Evolutionary conservation across 2,888 invertebrate species (phyloP), one percentile per base, ranked within the genome.

Genomic region (Epicampocera succincta): DNA sequence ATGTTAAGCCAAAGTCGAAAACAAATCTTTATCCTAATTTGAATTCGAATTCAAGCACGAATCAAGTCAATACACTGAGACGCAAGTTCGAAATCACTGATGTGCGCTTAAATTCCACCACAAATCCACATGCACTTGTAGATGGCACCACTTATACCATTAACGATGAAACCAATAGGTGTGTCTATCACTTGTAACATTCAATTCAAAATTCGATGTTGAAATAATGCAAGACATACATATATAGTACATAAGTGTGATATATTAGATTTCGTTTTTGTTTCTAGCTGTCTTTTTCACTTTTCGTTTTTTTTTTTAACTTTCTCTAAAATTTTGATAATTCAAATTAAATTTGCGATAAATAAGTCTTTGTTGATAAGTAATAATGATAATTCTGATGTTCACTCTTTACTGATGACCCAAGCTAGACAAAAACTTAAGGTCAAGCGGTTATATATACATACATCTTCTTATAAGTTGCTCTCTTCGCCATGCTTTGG

Each of bases 81-180:
- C 87, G 89, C 85, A 90, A 88, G 88, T 86, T 92, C 85, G 91
- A 92, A 87, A 93, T 93, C 84, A 92, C 92, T 71, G 92, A 92
- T 84, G 91, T 92, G 82, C 91, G 92, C 86, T 90, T 93, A 85
- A 90, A 92, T 84, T 93, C 92, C 60, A 93, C 93, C 83, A 93
- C 93, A 84, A 93, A 93, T 90, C 92, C 92, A 77, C 91, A 92
- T 88, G 85, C 84, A 65, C 91, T 93, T 83, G 91, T 88, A 86
- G 90, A 91, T 85, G 90, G 90, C 87, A 90, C 90, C 83, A 87
- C 89, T 79, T 90, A 88, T 83, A 89, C 88, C 80, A 85, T 88
- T 80, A 89, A 87, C 86, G 87, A 88, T 85, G 86, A 87, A 78
- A 77, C 78, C 25, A 88, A 88, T 88, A 89, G 90, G 90, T 90